Evolutionary conservation across 2,113 vertebrate genomes (phyloP).

Genomic region (Hoplias malabaricus): DNA sequence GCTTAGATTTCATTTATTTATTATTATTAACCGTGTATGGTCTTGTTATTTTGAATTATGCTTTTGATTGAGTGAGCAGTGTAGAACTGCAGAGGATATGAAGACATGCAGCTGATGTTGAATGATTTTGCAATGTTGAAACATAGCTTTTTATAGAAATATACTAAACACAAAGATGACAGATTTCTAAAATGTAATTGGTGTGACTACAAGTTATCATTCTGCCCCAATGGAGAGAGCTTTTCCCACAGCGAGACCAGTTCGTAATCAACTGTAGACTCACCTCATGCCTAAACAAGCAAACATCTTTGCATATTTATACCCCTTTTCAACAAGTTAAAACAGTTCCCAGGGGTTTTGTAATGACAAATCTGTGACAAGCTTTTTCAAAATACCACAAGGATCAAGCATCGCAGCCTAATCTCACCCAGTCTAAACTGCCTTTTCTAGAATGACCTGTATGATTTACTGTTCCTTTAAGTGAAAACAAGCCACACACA

Average conservation of each 20-base stretch:
- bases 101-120: background rate
- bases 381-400: too few relatives aligned
- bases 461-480: too few relatives aligned
- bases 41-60: too few relatives aligned
- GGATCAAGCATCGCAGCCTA: too few relatives aligned
- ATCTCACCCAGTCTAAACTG: too few relatives aligned
- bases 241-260: background rate
- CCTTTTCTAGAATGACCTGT: too few relatives aligned
- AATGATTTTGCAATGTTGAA: background rate
- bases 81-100: background rate
- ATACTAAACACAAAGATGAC: background rate
- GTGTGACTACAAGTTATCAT: background rate
- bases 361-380: too few relatives aligned
- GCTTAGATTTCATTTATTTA: too few relatives aligned
- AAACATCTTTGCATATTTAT: background rate
- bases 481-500: too few relatives aligned
- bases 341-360: too few relatives aligned
- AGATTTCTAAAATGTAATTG: background rate
- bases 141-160: background rate
- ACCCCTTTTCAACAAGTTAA: too few relatives aligned
- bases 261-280: background rate
- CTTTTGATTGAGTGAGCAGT: background rate
- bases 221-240: background rate
- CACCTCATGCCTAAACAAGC: background rate
- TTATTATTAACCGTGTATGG: too few relatives aligned